A percentile compares a stretch with the other conserved stretches of the same genome.
phyloP scores from a whole-genome alignment of 30 jellyfish, hydroid and myxozoan genomes.

The Pelagia noctiluca region DNA sequence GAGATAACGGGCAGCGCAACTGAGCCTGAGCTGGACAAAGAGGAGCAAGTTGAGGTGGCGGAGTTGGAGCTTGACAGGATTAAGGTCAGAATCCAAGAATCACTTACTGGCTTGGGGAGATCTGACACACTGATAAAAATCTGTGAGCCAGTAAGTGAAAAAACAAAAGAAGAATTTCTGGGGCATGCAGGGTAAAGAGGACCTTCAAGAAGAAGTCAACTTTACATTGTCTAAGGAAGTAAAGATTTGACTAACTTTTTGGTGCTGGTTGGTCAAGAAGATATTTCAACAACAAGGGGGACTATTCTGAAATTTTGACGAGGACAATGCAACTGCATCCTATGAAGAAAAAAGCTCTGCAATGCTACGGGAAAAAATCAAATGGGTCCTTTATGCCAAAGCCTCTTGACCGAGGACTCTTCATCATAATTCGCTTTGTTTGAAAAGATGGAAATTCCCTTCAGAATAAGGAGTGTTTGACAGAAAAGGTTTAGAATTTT shows the following conservation, averaged over 20 bases:
- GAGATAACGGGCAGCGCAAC: conserved; percentile 11
- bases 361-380: conserved; percentile 24
- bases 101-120: conserved; percentile 27
- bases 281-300: conserved; percentile 20
- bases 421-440: conserved; percentile 22
- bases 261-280: conserved; percentile 36
- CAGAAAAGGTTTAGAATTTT: conserved; percentile 16
- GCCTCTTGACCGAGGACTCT: conserved; percentile 26
- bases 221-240: conserved; percentile 4
- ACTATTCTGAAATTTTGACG: conserved; percentile 22
- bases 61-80: conserved; percentile 35
- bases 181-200: conserved; percentile 44
- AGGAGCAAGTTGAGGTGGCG: conserved; percentile 14
- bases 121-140: conserved; percentile 26
- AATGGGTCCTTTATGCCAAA: conserved; percentile 24
- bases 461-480: conserved; percentile 10
- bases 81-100: conserved; percentile 12
- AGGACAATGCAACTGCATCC: conserved; percentile 40
- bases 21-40: conserved; percentile 33
- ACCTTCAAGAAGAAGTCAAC: conserved; percentile 34
- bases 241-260: conserved; percentile 28
- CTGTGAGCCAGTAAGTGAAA: conserved; percentile 27
- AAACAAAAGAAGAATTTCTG: conserved; percentile 18
- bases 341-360: conserved; percentile 14
- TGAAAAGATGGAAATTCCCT: conserved; percentile 30